Base-by-base conservation (phyloP, 2,888 invertebrate species). In the Amblyteles armatorius region DNA sequence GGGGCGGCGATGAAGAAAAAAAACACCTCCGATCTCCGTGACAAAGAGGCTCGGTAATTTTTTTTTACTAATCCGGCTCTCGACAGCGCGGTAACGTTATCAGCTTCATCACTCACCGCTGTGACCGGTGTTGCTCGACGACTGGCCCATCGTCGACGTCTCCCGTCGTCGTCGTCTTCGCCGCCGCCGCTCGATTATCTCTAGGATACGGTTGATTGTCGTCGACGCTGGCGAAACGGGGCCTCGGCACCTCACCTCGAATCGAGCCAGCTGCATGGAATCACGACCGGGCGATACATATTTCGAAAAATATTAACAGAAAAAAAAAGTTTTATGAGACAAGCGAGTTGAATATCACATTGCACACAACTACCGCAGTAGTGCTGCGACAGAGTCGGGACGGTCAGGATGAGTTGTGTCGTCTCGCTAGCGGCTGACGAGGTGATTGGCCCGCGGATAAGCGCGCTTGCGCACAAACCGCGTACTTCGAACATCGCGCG, bases 81-180 rank as follows among this genome's bases (percentile, higher is more conserved):
- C 63, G 29, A 16, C n/a, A 26, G 63, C 16, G n/a, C 3, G 3
- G n/a, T 9, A 19, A 19, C n/a, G 11, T 19, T 63, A 19, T 7
- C 6, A 36, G 26, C 4, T 40, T 67, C 9, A 36, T 6, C 73
- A 92, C 93, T 93, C 90, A 93, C 93, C 93, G 90, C 91, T 93
- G 90, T 93, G 93, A 84, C 93, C 93, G 90, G 92, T 92, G 89
- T 91, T 93, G 89, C 93, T 93, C 86, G 93, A 93, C 83, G 93
- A 93, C 88, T 93, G 93, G 85, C 93, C 93, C 93, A 93, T 93
- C 88, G 88, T 91, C 86, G 48, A 60, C 52, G 52, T 55, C 55
- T 22, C 22, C 71, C 63, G 69, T 74, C 74, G 72, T 78, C 72
- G 52, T 65, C 63, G 26, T 76, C 52, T 36, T 52, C 50, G 22